phyloP scores from a whole-genome alignment of 1,140 invertebrate genomes.

The Nasonia longicornis region DNA sequence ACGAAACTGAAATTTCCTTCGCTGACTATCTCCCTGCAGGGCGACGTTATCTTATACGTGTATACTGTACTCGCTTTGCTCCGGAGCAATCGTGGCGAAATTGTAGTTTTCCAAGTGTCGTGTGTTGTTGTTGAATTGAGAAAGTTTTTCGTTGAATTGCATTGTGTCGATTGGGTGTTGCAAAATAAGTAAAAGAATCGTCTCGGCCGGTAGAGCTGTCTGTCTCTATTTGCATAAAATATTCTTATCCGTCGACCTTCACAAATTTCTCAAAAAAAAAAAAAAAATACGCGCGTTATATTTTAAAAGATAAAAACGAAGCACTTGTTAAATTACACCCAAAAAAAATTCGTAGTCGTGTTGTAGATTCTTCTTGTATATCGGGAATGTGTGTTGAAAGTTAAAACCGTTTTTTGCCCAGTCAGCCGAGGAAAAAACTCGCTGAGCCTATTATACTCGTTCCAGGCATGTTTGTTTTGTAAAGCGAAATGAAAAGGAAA shows the following conservation, averaged over 20 bases:
- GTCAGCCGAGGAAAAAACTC: neutral
- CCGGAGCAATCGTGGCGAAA: neutral
- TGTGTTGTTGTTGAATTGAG: neutral
- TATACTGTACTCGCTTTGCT: neutral
- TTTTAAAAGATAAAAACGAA: neutral
- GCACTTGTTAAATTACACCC: constrained; percentile 26
- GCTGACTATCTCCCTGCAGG: neutral
- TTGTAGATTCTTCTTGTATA: neutral
- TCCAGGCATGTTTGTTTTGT: too few relatives aligned
- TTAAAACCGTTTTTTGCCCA: neutral
- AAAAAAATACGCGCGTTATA: neutral
- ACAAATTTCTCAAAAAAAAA: neutral
- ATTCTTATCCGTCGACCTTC: neutral
- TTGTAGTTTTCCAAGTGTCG: constrained; percentile 15
- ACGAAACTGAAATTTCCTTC: neutral
- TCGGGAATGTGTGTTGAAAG: neutral
- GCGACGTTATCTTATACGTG: too few relatives aligned
- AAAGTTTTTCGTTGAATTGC: neutral
- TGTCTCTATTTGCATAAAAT: neutral
- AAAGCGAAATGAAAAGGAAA: too few relatives aligned
- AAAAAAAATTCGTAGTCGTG: constrained; percentile 3
- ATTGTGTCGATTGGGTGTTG: neutral
- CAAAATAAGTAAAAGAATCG: neutral
- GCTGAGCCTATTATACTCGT: neutral
- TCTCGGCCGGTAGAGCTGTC: neutral